Evolutionary conservation across 1,140 invertebrate genomes (phyloP), one percentile per base, ranked within the genome.

Genomic region (Brachionus paranguensis): DNA sequence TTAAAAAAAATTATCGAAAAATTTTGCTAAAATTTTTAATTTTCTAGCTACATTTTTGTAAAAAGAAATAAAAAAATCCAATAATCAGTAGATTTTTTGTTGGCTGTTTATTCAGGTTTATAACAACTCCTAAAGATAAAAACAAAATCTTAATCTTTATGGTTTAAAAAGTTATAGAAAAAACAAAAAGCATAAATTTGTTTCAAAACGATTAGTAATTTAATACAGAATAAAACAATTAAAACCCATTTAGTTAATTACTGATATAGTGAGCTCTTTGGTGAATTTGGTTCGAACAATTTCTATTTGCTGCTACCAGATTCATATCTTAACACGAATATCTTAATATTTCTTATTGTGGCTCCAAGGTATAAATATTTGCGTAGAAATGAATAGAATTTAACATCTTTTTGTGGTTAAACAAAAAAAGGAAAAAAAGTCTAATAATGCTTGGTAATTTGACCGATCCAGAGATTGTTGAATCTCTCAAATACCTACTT

Each of bases 391-490:
- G 5, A 60, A 3, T 20, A 60, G 17, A 60, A 20, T 8, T 20
- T 20, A 60, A 60, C 53, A 60, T 60, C 53, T 60, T 60, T 60
- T 60, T 60, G 53, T 60, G 53, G 20, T 20, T 37, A 37, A 37
- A 37, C 33, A 55, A 55, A 55, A 55, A 60, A 20, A 60, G 20
- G 20, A 60, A 10, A 60, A 24, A 60, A 60, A 60, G 10, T 60
- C 17, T 60, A 60, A 60, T 60, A 6, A 72, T 72, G 68, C 20
- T 10, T 7, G 72, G 8, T 68, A 70, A 84, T 78, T 37, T 65
- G 24, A 84, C 45, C 12, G 84, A 84, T 65, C 72, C 84, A 20
- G 84, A 84, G 47, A 37, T 84, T 24, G 68, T 78, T 20, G 84
- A 84, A 70, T 84, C 84, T 33, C 41, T 84, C 3, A 64, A 70